Evolutionary conservation across 2,888 invertebrate species (phyloP).

Genomic region (Dendrolimus houi): DNA sequence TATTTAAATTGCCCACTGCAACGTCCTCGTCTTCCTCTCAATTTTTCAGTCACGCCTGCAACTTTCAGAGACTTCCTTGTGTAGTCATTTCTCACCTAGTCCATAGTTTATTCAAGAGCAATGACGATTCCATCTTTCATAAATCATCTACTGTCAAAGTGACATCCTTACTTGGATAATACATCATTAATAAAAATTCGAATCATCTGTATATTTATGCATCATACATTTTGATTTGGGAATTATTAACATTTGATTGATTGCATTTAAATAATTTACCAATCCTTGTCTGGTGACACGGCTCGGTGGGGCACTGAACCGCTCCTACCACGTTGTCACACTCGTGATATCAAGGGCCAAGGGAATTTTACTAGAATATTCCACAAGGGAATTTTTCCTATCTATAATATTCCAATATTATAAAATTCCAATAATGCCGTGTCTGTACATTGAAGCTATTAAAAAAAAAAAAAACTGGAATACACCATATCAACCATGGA

Average conservation of each 20-base stretch:
- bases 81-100: background rate
- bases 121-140: background rate
- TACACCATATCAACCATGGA: too few species aligned
- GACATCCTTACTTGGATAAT: background rate
- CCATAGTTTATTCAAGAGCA: too few species aligned
- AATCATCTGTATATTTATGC: background rate
- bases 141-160: background rate
- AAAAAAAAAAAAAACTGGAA: too few species aligned
- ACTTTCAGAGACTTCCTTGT: background rate
- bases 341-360: too few species aligned
- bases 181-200: conserved; percentile 1
- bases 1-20: too few species aligned
- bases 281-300: background rate
- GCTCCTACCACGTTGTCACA: background rate
- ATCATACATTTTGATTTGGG: background rate
- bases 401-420: too few species aligned
- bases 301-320: background rate
- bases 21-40: background rate
- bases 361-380: too few species aligned
- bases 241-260: background rate
- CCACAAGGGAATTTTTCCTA: too few species aligned
- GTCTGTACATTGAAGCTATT: too few species aligned
- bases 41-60: background rate
- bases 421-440: too few species aligned
- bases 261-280: background rate